A percentile compares a stretch with the other conserved stretches of the same genome.
Evolutionary conservation across 2,113 vertebrate species (phyloP).

Genomic region (Addax nasomaculatus): DNA sequence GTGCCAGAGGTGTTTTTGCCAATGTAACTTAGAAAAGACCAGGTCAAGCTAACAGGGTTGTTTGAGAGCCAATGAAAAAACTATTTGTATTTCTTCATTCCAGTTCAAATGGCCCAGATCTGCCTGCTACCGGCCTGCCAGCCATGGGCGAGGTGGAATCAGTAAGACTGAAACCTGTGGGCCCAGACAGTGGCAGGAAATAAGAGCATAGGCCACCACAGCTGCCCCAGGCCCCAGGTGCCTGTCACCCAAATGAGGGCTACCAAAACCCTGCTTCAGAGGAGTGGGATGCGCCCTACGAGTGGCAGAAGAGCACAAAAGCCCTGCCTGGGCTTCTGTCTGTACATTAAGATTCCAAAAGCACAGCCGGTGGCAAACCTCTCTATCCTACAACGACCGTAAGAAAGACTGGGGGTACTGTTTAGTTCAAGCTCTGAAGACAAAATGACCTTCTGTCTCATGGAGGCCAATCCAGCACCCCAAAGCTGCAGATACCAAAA

Average conservation of each 20-base stretch:
- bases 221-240: slow-evolving; percentile 57
- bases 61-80: background rate
- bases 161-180: background rate
- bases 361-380: background rate
- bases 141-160: background rate
- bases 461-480: background rate
- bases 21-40: background rate
- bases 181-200: background rate
- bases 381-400: accelerated
- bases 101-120: background rate
- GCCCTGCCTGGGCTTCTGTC: background rate
- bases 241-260: background rate
- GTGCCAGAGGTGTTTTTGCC: background rate
- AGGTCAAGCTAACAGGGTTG: background rate
- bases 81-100: background rate
- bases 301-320: background rate
- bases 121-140: background rate
- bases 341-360: background rate
- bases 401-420: background rate
- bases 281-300: accelerated
- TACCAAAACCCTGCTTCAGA: slow-evolving; percentile 57
- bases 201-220: background rate
- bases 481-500: background rate
- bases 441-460: background rate
- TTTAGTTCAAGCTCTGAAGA: background rate